Conservation (phyloP, 2,113 vertebrate genomes). For the Henicopernis longicauda region DNA sequence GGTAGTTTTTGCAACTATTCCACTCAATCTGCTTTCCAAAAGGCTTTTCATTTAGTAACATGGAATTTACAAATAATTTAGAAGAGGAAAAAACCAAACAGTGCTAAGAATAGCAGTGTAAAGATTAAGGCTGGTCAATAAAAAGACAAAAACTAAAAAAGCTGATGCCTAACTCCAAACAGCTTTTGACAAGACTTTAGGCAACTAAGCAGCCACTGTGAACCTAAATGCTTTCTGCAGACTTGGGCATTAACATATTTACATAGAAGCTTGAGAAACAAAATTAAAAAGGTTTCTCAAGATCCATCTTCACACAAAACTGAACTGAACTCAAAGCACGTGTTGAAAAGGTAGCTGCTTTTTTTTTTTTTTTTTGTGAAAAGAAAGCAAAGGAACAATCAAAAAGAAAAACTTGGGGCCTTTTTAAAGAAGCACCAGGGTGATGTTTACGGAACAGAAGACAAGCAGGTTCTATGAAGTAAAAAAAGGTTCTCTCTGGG, state of each 20-base stretch:
- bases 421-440: not conserved
- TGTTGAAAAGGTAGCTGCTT: not conserved
- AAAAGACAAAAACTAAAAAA: not conserved
- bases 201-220: not conserved
- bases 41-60: not conserved
- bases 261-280: not conserved
- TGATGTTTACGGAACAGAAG: not conserved
- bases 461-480: not conserved
- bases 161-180: not conserved
- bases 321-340: not conserved
- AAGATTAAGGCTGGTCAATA: not conserved
- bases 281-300: not conserved
- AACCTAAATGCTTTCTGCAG: not conserved
- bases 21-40: not conserved
- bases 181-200: not conserved
- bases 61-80: not conserved
- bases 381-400: not conserved
- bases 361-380: not conserved
- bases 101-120: not conserved
- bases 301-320: not conserved
- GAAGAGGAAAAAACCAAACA: not conserved
- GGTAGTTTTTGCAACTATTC: not conserved
- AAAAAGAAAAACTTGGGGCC: not conserved
- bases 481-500: not conserved
- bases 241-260: not conserved